Evolutionary conservation across 2,888 invertebrate species (phyloP), one percentile per base, ranked within the genome.

Genomic region (Cheilosia vernalis): DNA sequence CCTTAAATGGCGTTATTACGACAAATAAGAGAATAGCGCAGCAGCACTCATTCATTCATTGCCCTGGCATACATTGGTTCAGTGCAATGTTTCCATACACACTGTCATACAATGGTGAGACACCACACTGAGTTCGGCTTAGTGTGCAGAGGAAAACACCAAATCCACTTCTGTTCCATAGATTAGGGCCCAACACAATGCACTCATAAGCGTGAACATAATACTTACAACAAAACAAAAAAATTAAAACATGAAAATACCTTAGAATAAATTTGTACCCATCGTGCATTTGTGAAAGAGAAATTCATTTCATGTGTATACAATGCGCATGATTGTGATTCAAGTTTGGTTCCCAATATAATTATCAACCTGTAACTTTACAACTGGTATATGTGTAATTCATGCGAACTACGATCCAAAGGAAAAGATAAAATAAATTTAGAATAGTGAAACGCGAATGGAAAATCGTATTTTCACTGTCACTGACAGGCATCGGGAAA

Each of bases 311-410:
- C n/a, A 13, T 53, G 17, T 67, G 37, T 42, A 24, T 24, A 70
- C 61, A 84, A 70, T 64, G 84, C 79, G 84, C 84, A 80, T 80
- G 84, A 70, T 79, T 84, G 74, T 80, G 60, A 84, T 56, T 78
- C 56, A 60, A 37, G 47, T 51, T 51, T 58, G 10, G 66, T 58
- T 58, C 49, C 42, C 67, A 56, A 67, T 67, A 53, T 42, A 40
- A 27, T 15, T 51, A 51, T 51, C 61, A 78, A 73, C 66, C 56
- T 72, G 72, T 55, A 83, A 83, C 47, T 47, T 81, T 74, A 64
- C 67, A 49, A 67, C 55, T 56, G 42, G 30, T 49, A 58, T 17
- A 37, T 17, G 44, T 42, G 30, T 58, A 74, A 60, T 80, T 74
- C 80, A 84, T 76, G 60, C 74, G 74, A 80, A 84, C 74, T 53